Evolutionary conservation across 2,888 invertebrate genomes (phyloP).

Genomic region (Sicus ferrugineus): DNA sequence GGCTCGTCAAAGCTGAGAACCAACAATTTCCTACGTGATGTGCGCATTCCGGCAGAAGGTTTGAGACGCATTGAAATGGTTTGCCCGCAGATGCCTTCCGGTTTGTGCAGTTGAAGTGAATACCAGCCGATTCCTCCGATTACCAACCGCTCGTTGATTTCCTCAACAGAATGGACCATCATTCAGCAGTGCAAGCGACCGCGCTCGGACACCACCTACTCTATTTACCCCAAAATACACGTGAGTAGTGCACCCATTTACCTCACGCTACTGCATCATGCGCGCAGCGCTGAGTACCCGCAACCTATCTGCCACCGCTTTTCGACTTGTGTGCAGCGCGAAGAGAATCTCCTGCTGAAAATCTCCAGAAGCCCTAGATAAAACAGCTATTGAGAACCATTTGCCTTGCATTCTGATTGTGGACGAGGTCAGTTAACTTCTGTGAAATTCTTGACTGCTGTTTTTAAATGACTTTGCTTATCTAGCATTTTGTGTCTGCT

Average conservation of each 20-base stretch:
- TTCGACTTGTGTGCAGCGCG: slow-evolving; percentile 36
- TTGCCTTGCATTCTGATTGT: slow-evolving; percentile 60
- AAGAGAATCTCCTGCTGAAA: slow-evolving; percentile 40
- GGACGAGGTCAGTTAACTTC: slow-evolving; percentile 62
- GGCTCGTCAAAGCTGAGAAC: slow-evolving; percentile 25
- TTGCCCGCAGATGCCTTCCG: slow-evolving; percentile 50
- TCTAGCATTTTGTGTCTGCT: neutral
- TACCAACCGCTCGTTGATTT: too few relatives aligned
- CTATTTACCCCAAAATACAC: slow-evolving; percentile 53
- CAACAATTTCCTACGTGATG: slow-evolving; percentile 48
- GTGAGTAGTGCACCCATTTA: slow-evolving; percentile 54
- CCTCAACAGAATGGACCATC: slow-evolving; percentile 59
- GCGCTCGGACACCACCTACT: slow-evolving; percentile 54
- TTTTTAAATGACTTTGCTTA: neutral
- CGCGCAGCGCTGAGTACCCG: slow-evolving; percentile 49
- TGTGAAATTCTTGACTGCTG: too few relatives aligned
- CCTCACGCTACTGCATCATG: slow-evolving; percentile 56
- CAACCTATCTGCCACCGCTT: slow-evolving; percentile 53
- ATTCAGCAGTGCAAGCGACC: slow-evolving; percentile 61
- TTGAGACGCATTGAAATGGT: slow-evolving; percentile 44
- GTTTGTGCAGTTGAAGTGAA: slow-evolving; percentile 36
- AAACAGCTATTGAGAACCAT: slow-evolving; percentile 42
- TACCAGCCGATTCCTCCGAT: neutral
- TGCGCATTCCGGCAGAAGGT: slow-evolving; percentile 45
- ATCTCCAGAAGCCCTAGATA: too few relatives aligned